Percentiles rank a stretch among this genome's conserved stretches.
phyloP scores from a whole-genome alignment of 2,113 vertebrate genomes.

The Gavia stellata region DNA sequence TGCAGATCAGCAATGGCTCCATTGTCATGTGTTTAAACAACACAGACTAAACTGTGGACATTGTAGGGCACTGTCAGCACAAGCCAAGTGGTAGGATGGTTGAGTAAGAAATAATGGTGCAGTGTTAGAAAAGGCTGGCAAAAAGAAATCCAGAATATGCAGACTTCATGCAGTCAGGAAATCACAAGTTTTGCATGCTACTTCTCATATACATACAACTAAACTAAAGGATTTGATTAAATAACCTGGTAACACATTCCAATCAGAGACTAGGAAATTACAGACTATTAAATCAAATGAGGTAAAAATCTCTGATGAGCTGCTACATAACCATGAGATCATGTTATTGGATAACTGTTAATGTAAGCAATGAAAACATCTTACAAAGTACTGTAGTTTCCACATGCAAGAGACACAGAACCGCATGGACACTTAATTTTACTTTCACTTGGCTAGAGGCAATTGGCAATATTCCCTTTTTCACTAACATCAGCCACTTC shows the following conservation, averaged over 20 bases:
- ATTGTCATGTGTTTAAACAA: neutral
- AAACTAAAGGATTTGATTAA: neutral
- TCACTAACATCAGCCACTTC: neutral
- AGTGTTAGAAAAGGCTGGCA: neutral
- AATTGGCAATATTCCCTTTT: neutral
- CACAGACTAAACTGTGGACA: neutral
- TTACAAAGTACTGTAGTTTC: neutral
- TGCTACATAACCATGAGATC: neutral
- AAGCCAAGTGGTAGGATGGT: neutral
- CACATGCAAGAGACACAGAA: neutral
- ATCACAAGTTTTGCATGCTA: neutral
- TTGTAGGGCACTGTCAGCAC: neutral
- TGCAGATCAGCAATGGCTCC: neutral
- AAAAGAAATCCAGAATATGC: neutral
- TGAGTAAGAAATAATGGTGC: neutral
- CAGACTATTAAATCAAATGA: neutral
- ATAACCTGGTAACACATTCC: neutral
- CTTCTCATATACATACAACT: neutral
- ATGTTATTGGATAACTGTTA: neutral
- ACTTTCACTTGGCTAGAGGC: neutral
- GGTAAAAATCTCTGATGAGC: neutral
- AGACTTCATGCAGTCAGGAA: neutral
- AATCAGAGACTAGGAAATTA: neutral
- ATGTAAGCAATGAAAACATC: neutral
- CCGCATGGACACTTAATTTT: neutral